Evolutionary conservation across 2,113 vertebrate species (phyloP).

Genomic region (Forbesichthys papilliferus): DNA sequence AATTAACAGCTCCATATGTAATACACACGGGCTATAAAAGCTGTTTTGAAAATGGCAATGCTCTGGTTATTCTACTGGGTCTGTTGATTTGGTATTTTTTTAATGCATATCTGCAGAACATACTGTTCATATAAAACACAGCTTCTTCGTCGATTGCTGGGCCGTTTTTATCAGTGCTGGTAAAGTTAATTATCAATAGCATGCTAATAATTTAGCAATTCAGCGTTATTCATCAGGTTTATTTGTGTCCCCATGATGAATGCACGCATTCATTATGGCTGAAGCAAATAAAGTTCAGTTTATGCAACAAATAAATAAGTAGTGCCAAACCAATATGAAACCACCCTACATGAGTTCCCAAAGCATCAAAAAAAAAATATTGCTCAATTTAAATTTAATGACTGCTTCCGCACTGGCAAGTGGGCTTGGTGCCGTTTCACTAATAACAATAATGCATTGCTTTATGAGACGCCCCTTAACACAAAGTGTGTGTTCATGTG

Average conservation of each 20-base stretch:
- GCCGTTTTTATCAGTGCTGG: constrained; percentile 28
- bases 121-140: not conserved
- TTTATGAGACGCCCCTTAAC: constrained; percentile 69
- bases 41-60: not conserved
- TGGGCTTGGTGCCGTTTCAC: constrained; percentile 58
- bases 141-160: constrained; percentile 6
- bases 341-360: constrained; percentile 52
- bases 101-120: constrained; percentile 13
- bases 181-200: constrained; percentile 43
- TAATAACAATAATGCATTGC: constrained; percentile 77
- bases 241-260: constrained; percentile 56
- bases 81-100: not conserved
- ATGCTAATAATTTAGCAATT: constrained; percentile 61
- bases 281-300: constrained; percentile 61
- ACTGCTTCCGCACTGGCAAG: constrained; percentile 61
- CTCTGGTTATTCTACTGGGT: not conserved
- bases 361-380: constrained; percentile 71
- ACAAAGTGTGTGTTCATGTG: constrained; percentile 26
- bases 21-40: not conserved
- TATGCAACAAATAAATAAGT: constrained; percentile 67
- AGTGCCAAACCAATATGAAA: constrained; percentile 59
- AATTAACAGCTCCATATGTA: not conserved
- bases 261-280: constrained; percentile 28
- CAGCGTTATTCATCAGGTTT: constrained; percentile 49
- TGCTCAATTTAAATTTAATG: constrained; percentile 80